Conservation (phyloP, 2,113 vertebrate species). For the Pseudorasbora parva region DNA sequence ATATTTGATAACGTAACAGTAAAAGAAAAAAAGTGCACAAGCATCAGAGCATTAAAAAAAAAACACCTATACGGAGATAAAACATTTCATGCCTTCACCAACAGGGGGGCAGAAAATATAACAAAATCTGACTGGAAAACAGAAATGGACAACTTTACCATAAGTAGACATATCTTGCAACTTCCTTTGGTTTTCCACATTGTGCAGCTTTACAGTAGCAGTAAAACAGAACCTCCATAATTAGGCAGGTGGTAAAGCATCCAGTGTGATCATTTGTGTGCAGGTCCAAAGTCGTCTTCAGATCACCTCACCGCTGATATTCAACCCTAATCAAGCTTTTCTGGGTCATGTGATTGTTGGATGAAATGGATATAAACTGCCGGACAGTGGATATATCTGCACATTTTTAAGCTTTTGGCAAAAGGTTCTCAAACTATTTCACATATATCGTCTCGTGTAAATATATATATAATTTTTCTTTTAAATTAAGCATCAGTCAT, state of each 20-base stretch:
- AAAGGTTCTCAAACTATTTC: conserved; percentile 33
- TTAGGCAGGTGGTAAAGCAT: neutral
- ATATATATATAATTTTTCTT: neutral
- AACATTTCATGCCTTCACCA: conserved; percentile 25
- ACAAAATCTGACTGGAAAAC: neutral
- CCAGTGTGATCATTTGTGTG: conserved; percentile 3
- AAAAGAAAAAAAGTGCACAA: conserved; percentile 62
- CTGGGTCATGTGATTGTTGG: too few relatives aligned
- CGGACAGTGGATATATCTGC: neutral
- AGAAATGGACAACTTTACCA: neutral
- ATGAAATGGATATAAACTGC: too few relatives aligned
- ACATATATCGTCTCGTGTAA: conserved; percentile 18
- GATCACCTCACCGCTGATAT: neutral
- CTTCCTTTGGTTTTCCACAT: neutral
- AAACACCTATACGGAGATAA: conserved; percentile 22
- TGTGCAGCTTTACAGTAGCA: conserved; percentile 18
- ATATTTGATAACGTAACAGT: conserved; percentile 55
- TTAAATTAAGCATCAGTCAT: conserved; percentile 67
- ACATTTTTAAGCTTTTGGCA: conserved; percentile 44
- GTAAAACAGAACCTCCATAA: conserved; percentile 6
- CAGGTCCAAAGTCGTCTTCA: neutral
- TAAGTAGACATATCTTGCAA: neutral
- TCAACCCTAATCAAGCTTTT: too few relatives aligned
- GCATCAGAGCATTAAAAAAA: conserved; percentile 55
- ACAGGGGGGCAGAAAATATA: neutral